Percentiles rank a stretch among this genome's conserved stretches.
phyloP scores from a whole-genome alignment of 2,888 invertebrate species.

The Limnephilus marmoratus region DNA sequence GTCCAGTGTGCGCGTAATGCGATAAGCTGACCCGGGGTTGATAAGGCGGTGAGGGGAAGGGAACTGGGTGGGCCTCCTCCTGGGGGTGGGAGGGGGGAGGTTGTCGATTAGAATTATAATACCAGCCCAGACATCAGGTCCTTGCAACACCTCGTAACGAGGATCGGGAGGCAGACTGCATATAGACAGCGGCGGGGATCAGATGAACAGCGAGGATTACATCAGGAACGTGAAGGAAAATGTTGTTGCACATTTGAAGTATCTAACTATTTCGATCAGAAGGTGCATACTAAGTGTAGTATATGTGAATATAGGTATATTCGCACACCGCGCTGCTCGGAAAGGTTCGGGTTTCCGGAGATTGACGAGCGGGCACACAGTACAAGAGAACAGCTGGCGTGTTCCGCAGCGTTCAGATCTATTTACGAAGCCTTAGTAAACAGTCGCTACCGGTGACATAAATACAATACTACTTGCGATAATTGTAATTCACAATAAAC shows the following conservation, averaged over 20 bases:
- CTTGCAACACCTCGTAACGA: slow-evolving; percentile 19
- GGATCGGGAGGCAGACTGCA: slow-evolving; percentile 9
- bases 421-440: no score
- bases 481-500: no score
- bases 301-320: no score
- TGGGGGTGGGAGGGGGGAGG: neutral
- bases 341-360: no score
- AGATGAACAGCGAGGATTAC: neutral
- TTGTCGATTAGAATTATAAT: slow-evolving; percentile 27
- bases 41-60: neutral
- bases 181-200: neutral
- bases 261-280: neutral
- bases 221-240: neutral
- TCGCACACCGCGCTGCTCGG: no score
- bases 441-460: no score
- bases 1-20: neutral
- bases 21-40: neutral
- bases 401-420: no score
- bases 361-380: no score
- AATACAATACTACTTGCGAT: no score
- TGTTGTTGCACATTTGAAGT: neutral
- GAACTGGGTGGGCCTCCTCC: neutral
- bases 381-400: no score
- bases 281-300: neutral
- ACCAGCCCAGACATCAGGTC: neutral